Conservation (phyloP, 1,140 invertebrate species). For the Polypedilum pembai region DNA sequence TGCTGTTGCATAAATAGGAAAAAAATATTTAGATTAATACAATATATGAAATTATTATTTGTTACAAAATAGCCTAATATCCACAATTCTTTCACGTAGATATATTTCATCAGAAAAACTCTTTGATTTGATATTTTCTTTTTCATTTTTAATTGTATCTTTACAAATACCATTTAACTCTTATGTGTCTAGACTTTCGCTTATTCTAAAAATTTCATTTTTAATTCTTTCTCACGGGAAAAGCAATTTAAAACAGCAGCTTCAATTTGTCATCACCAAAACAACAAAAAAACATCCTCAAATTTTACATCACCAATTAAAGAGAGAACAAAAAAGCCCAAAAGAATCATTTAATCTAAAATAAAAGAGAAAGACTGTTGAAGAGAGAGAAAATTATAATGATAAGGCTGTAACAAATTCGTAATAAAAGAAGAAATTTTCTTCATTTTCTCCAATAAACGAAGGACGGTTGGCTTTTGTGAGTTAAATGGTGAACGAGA, state of each 20-base stretch:
- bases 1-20: background rate
- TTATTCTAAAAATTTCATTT: background rate
- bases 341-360: constrained; percentile 12
- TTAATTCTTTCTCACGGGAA: background rate
- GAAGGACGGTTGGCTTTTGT: background rate
- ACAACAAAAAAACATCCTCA: background rate
- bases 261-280: background rate
- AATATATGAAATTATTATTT: background rate
- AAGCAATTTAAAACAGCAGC: background rate
- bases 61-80: constrained; percentile 1
- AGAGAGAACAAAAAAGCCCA: background rate
- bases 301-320: background rate
- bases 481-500: too few species aligned
- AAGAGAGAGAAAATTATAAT: background rate
- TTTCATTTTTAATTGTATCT: background rate
- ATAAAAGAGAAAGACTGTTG: background rate
- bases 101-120: background rate
- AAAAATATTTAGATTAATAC: background rate
- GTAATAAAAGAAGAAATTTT: background rate
- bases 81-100: background rate
- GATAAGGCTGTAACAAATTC: background rate
- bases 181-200: background rate
- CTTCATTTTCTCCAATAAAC: constrained; percentile 8
- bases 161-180: background rate
- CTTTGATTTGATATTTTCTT: background rate